A percentile compares a stretch with the other conserved stretches of the same genome.
Conservation (phyloP, 1,140 invertebrate genomes). For the Drosophila bocqueti region DNA sequence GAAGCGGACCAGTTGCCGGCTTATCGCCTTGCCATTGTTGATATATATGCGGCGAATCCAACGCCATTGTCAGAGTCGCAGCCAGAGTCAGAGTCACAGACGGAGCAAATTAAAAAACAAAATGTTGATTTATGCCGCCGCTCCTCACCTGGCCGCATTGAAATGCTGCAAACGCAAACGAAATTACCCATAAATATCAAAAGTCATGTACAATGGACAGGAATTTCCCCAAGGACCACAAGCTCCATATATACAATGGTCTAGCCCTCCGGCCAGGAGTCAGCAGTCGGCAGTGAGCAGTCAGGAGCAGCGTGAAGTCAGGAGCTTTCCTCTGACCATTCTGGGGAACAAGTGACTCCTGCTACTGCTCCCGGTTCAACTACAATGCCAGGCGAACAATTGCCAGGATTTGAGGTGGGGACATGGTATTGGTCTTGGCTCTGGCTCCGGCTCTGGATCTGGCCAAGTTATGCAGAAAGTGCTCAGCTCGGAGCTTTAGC, state of each 20-base stretch:
- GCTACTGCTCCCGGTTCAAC: constrained; percentile 56
- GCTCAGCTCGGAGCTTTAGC: constrained; percentile 63
- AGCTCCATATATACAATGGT: not conserved
- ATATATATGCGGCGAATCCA: constrained; percentile 29
- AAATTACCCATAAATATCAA: constrained; percentile 84
- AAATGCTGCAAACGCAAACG: constrained; percentile 79
- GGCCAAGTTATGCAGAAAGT: constrained; percentile 75
- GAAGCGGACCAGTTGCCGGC: constrained; percentile 60
- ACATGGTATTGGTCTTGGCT: constrained; percentile 7
- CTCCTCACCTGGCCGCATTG: constrained; percentile 68
- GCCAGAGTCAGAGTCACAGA: constrained; percentile 60
- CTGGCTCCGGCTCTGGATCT: not conserved
- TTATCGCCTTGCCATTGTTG: constrained; percentile 45
- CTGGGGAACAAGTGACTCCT: constrained; percentile 64
- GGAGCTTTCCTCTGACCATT: constrained; percentile 41
- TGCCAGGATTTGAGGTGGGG: constrained; percentile 8
- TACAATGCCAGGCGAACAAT: constrained; percentile 58
- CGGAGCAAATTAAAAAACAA: constrained; percentile 80
- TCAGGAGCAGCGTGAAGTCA: not conserved
- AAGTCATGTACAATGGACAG: constrained; percentile 83
- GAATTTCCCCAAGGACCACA: constrained; percentile 73
- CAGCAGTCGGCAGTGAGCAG: not conserved
- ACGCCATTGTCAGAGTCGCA: constrained; percentile 73
- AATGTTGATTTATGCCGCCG: constrained; percentile 77
- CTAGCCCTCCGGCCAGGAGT: too few species aligned